phyloP scores from a whole-genome alignment of 1,140 invertebrate species.

The Magallana ariakensis region DNA sequence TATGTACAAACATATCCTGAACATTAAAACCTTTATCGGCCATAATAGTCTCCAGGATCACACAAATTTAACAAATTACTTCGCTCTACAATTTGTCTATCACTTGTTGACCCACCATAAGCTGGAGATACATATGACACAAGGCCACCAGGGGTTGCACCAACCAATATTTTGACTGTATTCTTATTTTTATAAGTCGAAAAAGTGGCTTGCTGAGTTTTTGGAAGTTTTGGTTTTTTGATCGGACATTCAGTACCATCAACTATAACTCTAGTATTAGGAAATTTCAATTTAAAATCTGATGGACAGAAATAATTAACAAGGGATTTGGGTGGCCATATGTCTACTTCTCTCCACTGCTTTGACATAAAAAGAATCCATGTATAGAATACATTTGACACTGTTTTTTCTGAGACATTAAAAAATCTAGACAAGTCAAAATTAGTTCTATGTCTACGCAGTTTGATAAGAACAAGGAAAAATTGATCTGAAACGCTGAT shows the following conservation, averaged over 20 bases:
- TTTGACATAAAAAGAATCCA: conserved; percentile 57
- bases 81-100: conserved; percentile 55
- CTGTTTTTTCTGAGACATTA: conserved; percentile 40
- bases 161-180: conserved; percentile 60
- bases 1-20: conserved; percentile 56
- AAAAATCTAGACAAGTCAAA: conserved; percentile 55
- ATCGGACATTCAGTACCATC: conserved; percentile 72
- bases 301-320: conserved; percentile 59
- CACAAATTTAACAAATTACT: conserved; percentile 41
- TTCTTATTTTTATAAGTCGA: conserved; percentile 72
- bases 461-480: conserved; percentile 48
- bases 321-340: conserved; percentile 52
- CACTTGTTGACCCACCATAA: conserved; percentile 62
- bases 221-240: conserved; percentile 57
- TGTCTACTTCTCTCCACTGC: conserved; percentile 51
- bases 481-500: conserved; percentile 51
- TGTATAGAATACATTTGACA: conserved; percentile 48
- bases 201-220: conserved; percentile 69
- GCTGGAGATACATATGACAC: conserved; percentile 53
- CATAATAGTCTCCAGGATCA: conserved; percentile 61
- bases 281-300: conserved; percentile 66
- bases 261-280: conserved; percentile 69
- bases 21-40: conserved; percentile 64
- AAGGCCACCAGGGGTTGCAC: conserved; percentile 62
- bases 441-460: conserved; percentile 49